Evolutionary conservation across 2,113 vertebrate genomes (phyloP), one percentile per base, ranked within the genome.

Genomic region (Mus spicilegus): DNA sequence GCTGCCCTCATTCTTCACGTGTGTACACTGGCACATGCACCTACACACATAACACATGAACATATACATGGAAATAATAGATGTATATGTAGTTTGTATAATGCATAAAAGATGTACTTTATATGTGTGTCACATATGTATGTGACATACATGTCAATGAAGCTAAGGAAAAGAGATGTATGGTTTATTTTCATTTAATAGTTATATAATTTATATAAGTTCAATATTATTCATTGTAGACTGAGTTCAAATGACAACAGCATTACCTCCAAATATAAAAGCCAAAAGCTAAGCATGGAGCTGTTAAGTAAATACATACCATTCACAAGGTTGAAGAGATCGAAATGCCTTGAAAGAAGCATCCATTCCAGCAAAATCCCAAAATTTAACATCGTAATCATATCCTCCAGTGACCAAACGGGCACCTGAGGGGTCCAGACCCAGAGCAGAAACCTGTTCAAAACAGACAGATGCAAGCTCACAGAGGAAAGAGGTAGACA

Each of bases 311-410:
- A 56, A 49, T 58, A 96, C 99, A 97, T 98, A 99, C 99, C 99
- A 99, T 93, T 99, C 99, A 96, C 99, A 99, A 16, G 99, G 99
- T 96, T 99, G 99, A 61, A 99, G 98, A 7, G 99, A 99, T 39
- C 99, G 98, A 98, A 99, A 99, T 90, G 99, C 99, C 93, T 99
- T 99, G 88, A 99, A 99, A 86, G 99, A 98, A 42, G 99, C 98
- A 93, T 99, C 99, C 99, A 99, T 99, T 96, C 99, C 99, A 80
- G 99, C 99, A 98, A 99, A 99, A 98, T 99, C 99, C 99, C 99
- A 99, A 98, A 99, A 99, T 61, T 99, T 99, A 77, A 99, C 99
- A 56, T 99, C 99, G 26, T 99, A 99, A 89, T 99, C 99, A 75
- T 98, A 99, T 36, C 99, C 99, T 33, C 99, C 99, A 30, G 99